Conservation (phyloP, 1,140 invertebrate genomes). For the Drosophila willistoni region DNA sequence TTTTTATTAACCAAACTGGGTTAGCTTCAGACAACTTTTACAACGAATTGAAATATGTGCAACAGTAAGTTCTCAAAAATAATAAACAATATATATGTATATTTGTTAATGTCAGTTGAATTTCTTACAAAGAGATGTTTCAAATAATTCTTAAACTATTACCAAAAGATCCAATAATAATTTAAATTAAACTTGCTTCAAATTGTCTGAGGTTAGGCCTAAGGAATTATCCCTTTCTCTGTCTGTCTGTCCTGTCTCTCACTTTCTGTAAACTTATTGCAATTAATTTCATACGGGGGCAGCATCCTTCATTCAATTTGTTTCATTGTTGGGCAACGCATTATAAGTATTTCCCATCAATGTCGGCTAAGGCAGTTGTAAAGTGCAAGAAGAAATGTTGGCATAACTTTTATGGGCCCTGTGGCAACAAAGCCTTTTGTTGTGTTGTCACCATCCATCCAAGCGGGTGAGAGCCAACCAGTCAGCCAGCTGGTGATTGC, state of each 20-base stretch:
- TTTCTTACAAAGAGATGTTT: too few relatives aligned
- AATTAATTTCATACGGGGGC: slow-evolving; percentile 17
- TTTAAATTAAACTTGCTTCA: neutral
- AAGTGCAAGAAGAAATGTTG: slow-evolving; percentile 19
- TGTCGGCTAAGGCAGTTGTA: slow-evolving; percentile 13
- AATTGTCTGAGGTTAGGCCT: slow-evolving; percentile 2
- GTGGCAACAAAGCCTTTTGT: slow-evolving; percentile 14
- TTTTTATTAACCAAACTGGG: too few relatives aligned
- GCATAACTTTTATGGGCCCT: slow-evolving; percentile 24
- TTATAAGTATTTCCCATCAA: slow-evolving; percentile 18
- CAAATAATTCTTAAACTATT: too few relatives aligned
- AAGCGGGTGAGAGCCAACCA: neutral
- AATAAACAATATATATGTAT: too few relatives aligned
- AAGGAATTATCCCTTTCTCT: neutral
- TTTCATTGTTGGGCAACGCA: slow-evolving; percentile 18
- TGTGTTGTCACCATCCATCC: slow-evolving; percentile 16
- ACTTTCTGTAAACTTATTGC: neutral
- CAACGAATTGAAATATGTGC: too few relatives aligned
- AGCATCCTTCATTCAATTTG: neutral
- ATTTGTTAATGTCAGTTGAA: too few relatives aligned
- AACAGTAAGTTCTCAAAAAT: too few relatives aligned
- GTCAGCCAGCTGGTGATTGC: slow-evolving; percentile 5
- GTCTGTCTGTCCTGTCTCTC: neutral
- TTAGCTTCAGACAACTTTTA: too few relatives aligned
- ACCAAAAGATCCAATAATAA: too few relatives aligned